Evolutionary conservation across 2,113 vertebrate genomes (phyloP).

Genomic region (Otis tarda): DNA sequence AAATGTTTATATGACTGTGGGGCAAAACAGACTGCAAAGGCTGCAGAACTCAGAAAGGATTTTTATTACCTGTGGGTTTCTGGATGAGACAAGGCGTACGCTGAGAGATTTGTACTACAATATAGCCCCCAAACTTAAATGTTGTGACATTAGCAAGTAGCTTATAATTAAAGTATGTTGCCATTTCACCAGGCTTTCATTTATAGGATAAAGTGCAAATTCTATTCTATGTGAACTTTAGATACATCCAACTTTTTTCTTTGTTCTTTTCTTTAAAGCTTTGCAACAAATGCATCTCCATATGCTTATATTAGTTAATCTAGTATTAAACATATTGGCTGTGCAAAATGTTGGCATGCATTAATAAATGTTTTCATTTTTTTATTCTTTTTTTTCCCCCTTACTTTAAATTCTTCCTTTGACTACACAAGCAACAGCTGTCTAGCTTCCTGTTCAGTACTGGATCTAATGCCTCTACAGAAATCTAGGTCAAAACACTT

Average conservation of each 20-base stretch:
- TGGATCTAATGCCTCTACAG: constrained; percentile 83
- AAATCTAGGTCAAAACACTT: constrained; percentile 88
- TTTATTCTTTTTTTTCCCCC: constrained; percentile 69
- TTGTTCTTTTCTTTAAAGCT: constrained; percentile 87
- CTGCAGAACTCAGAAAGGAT: neutral
- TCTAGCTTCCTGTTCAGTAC: constrained; percentile 82
- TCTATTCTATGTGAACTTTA: constrained; percentile 81
- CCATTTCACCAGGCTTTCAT: constrained; percentile 83
- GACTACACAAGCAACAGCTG: constrained; percentile 88
- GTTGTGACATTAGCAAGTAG: constrained; percentile 81
- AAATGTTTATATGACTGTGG: neutral
- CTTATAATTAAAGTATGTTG: constrained; percentile 80
- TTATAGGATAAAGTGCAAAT: constrained; percentile 82
- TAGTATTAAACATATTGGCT: constrained; percentile 88
- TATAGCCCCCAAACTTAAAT: constrained; percentile 69
- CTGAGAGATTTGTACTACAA: constrained; percentile 40
- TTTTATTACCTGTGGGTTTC: constrained; percentile 18
- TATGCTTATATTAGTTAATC: constrained; percentile 89
- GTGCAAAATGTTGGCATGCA: constrained; percentile 84
- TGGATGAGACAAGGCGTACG: constrained; percentile 26
- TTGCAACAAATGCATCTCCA: constrained; percentile 84
- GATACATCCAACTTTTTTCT: constrained; percentile 79
- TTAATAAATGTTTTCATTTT: constrained; percentile 88
- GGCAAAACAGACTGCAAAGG: neutral
- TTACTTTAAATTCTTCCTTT: constrained; percentile 83